phyloP scores from a whole-genome alignment of 2,888 invertebrate species.

The Panopea generosa region DNA sequence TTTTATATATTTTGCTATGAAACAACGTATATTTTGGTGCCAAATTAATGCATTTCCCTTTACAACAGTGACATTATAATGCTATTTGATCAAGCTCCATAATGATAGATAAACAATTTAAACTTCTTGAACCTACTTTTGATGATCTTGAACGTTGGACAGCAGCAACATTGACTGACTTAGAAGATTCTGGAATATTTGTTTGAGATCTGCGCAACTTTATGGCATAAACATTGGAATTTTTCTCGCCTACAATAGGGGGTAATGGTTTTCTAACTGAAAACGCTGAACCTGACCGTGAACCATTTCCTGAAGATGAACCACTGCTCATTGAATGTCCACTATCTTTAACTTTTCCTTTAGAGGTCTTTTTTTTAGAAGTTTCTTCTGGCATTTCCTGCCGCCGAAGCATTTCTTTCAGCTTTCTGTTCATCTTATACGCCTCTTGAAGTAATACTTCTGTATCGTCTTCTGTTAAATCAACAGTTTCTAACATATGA shows the following conservation, averaged over 20 bases:
- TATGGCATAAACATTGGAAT: conserved; percentile 46
- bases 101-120: neutral
- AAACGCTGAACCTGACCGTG: conserved; percentile 48
- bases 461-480: conserved; percentile 77
- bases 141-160: conserved; percentile 42
- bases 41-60: neutral
- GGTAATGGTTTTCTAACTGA: conserved; percentile 40
- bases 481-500: conserved; percentile 70
- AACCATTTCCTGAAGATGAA: conserved; percentile 27
- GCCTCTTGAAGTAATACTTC: conserved; percentile 75
- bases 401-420: conserved; percentile 69
- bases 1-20: too few relatives aligned
- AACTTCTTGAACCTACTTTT: conserved; percentile 2
- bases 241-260: conserved; percentile 44
- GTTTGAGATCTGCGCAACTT: conserved; percentile 52
- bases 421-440: conserved; percentile 74
- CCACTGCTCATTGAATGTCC: conserved; percentile 17
- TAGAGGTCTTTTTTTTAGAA: conserved; percentile 30
- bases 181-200: conserved; percentile 29
- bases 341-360: too few relatives aligned
- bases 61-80: neutral
- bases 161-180: conserved; percentile 8
- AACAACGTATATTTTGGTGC: too few relatives aligned
- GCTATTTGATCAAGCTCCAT: neutral
- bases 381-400: conserved; percentile 56